Evolutionary conservation across 2,888 invertebrate species (phyloP).

Genomic region (Microdon myrmicae): DNA sequence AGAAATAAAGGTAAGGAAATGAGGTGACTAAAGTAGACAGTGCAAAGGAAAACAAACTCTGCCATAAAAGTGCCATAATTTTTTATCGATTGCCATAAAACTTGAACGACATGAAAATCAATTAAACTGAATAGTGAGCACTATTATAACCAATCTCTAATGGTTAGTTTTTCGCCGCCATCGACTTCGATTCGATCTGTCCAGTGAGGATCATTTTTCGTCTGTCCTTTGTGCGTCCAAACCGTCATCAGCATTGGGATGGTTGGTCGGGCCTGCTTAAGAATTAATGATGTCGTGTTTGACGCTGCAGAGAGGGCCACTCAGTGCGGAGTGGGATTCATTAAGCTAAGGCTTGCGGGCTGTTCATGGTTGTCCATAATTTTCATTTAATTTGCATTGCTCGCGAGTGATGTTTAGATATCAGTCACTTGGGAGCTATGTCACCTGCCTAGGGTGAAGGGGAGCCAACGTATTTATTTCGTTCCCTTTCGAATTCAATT

Average conservation of each 20-base stretch:
- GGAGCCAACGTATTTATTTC: not conserved
- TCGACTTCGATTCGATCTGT: no score
- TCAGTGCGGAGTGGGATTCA: slow-evolving; percentile 2
- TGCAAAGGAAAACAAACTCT: slow-evolving; percentile 20
- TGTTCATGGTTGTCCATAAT: slow-evolving; percentile 22
- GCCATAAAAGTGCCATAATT: slow-evolving; percentile 38
- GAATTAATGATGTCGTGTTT: slow-evolving; percentile 6
- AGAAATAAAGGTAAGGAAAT: slow-evolving; percentile 4
- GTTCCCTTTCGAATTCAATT: slow-evolving; percentile 7
- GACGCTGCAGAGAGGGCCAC: slow-evolving; percentile 2
- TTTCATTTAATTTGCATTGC: slow-evolving; percentile 28
- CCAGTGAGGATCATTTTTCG: no score
- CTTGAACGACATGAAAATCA: slow-evolving; percentile 31
- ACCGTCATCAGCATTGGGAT: no score
- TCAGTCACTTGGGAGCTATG: slow-evolving; percentile 21
- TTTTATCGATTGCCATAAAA: slow-evolving; percentile 36
- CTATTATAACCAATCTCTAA: slow-evolving; percentile 26
- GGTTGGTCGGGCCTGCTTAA: no score
- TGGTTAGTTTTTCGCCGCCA: not conserved
- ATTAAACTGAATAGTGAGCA: slow-evolving; percentile 26
- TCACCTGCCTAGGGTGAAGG: slow-evolving; percentile 11
- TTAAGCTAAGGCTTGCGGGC: slow-evolving; percentile 10
- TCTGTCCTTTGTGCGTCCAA: no score
- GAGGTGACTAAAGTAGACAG: no score
- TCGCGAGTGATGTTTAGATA: slow-evolving; percentile 19